Conservation (phyloP, 2,888 invertebrate genomes). For the Schizotus pectinicornis region DNA sequence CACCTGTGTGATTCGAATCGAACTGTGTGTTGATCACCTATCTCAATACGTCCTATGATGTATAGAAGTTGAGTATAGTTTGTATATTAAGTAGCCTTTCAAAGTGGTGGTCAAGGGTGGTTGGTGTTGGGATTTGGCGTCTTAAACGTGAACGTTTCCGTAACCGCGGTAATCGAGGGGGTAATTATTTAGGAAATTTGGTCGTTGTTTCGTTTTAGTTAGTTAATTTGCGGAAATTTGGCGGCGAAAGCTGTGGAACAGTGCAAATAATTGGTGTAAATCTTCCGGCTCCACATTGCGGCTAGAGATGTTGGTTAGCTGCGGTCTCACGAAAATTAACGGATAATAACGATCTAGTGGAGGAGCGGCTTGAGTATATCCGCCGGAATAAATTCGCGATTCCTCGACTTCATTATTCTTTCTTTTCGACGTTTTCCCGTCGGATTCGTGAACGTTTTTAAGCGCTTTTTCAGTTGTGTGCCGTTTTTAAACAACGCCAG, state of each 20-base stretch:
- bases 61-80: no score
- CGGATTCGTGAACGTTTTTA: constrained; percentile 20
- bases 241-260: neutral
- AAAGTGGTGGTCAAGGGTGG: no score
- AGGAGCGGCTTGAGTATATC: constrained; percentile 17
- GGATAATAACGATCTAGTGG: constrained; percentile 23
- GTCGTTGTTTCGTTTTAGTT: no score
- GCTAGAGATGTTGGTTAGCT: constrained; percentile 9
- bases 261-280: constrained; percentile 14
- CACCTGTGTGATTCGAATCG: no score
- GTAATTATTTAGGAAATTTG: no score
- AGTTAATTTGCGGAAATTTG: neutral
- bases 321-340: constrained; percentile 22
- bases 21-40: no score
- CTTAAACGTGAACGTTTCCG: no score
- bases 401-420: constrained; percentile 26
- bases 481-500: constrained; percentile 22
- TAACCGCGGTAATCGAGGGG: no score
- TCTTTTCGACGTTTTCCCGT: constrained; percentile 19
- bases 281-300: constrained; percentile 17
- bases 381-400: constrained; percentile 20
- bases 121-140: no score
- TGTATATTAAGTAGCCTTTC: no score
- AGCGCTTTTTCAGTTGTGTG: constrained; percentile 20
- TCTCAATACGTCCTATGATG: no score